Percentiles rank a stretch among this genome's conserved stretches.
phyloP scores from a whole-genome alignment of 2,113 vertebrate species.

The Vulpes vulpes region DNA sequence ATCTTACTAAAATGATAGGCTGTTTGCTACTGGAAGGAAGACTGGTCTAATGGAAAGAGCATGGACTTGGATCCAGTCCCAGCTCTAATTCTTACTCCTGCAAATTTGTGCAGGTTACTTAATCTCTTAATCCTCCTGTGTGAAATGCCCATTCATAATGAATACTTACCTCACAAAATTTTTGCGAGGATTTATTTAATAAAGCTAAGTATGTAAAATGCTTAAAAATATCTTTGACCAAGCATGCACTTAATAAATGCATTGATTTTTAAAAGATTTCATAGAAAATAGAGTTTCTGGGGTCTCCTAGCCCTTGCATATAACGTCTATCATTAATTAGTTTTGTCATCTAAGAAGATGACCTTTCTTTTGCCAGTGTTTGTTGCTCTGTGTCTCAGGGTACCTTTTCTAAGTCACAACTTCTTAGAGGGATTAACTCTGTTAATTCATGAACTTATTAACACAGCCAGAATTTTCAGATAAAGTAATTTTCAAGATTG shows the following conservation, averaged over 20 bases:
- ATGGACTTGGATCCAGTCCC: background rate
- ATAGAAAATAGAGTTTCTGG: background rate
- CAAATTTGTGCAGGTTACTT: background rate
- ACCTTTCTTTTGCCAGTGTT: background rate
- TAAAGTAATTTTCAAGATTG: background rate
- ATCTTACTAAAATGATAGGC: background rate
- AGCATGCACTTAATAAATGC: background rate
- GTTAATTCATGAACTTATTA: background rate
- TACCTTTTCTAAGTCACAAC: background rate
- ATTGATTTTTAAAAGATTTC: background rate
- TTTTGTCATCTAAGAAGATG: background rate
- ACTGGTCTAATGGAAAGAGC: background rate
- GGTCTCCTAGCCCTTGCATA: background rate
- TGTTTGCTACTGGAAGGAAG: background rate
- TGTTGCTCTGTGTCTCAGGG: background rate
- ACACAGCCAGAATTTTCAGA: background rate
- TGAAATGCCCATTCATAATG: constrained; percentile 13
- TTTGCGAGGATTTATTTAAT: background rate
- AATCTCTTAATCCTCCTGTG: background rate
- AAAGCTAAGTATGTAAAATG: background rate
- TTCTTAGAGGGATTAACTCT: background rate
- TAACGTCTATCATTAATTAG: background rate
- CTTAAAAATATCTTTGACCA: constrained; percentile 30
- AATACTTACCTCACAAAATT: background rate
- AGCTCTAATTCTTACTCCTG: background rate